These are phyloP conservation scores for Temnothorax longispinosus DNA, from an alignment of 1,140 invertebrate genomes.

Conservation along the genomic window DNA sequence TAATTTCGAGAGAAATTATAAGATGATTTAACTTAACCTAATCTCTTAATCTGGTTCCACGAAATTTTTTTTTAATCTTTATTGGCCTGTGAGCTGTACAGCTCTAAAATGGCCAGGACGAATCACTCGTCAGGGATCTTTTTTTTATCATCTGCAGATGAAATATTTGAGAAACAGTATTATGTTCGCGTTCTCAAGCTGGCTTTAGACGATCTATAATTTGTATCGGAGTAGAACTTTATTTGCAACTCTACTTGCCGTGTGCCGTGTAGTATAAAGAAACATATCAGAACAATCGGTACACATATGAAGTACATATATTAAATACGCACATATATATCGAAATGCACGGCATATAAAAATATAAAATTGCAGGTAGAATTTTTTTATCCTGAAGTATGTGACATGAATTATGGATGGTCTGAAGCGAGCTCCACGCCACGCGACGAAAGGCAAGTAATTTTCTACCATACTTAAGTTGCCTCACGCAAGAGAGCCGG, in stretches of 20 bases:
- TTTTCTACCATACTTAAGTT: conserved; percentile 26
- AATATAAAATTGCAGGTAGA: not conserved
- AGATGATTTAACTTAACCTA: not conserved
- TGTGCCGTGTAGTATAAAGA: not conserved
- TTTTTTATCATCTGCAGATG: not conserved
- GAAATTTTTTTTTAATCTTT: not conserved
- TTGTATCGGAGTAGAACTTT: not conserved
- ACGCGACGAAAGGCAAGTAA: conserved; percentile 24
- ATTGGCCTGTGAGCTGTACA: no score
- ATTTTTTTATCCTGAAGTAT: not conserved
- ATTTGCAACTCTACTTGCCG: not conserved
- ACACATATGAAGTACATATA: not conserved
- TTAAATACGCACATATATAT: not conserved
- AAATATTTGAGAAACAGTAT: not conserved
- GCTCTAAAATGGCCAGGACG: no score
- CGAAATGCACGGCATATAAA: not conserved
- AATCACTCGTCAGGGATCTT: not conserved
- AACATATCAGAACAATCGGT: not conserved
- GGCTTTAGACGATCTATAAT: not conserved
- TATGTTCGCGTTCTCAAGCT: not conserved
- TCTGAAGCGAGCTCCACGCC: not conserved
- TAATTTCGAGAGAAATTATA: not conserved
- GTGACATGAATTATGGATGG: not conserved
- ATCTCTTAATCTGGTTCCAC: not conserved
- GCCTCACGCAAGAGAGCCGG: not conserved